These are phyloP conservation scores for Noctuana brunneofusca DNA, from an alignment of 2,888 invertebrate genomes.

Conservation along the genomic window DNA sequence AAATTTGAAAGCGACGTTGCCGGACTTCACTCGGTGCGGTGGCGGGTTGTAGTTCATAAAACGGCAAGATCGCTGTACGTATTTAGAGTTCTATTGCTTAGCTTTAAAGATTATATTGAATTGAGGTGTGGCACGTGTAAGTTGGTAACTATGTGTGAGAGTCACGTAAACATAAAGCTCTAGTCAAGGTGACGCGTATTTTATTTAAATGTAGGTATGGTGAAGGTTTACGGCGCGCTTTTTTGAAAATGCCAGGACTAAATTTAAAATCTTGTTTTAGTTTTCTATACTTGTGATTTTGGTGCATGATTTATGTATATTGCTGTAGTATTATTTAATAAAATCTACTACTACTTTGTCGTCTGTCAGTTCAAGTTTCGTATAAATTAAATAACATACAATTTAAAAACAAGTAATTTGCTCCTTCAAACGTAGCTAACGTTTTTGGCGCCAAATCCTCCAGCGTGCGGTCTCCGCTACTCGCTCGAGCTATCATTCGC, in stretches of 20 bases:
- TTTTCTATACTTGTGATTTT: too few relatives aligned
- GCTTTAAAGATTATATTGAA: constrained; percentile 54
- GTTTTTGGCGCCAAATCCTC: too few relatives aligned
- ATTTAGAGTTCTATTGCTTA: constrained; percentile 36
- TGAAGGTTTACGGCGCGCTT: not conserved
- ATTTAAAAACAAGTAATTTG: too few relatives aligned
- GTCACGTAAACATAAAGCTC: constrained; percentile 76
- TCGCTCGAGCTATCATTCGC: not conserved
- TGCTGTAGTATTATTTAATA: too few relatives aligned
- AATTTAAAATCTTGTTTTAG: not conserved
- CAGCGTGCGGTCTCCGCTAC: not conserved
- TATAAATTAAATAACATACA: too few relatives aligned
- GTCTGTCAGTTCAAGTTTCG: too few relatives aligned
- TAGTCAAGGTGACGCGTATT: constrained; percentile 17
- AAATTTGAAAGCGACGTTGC: constrained; percentile 80
- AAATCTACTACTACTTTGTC: too few relatives aligned
- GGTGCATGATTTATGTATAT: too few relatives aligned
- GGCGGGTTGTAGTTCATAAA: constrained; percentile 71
- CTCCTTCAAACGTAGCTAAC: too few relatives aligned
- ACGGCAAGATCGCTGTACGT: constrained; percentile 52
- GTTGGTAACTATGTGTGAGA: constrained; percentile 69
- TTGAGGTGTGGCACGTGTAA: constrained; percentile 51
- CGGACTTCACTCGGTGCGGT: constrained; percentile 77
- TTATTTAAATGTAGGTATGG: not conserved
- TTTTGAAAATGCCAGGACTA: not conserved